Evolutionary conservation across 2,888 invertebrate genomes (phyloP), one percentile per base, ranked within the genome.

Genomic region (Stramonita haemastoma): DNA sequence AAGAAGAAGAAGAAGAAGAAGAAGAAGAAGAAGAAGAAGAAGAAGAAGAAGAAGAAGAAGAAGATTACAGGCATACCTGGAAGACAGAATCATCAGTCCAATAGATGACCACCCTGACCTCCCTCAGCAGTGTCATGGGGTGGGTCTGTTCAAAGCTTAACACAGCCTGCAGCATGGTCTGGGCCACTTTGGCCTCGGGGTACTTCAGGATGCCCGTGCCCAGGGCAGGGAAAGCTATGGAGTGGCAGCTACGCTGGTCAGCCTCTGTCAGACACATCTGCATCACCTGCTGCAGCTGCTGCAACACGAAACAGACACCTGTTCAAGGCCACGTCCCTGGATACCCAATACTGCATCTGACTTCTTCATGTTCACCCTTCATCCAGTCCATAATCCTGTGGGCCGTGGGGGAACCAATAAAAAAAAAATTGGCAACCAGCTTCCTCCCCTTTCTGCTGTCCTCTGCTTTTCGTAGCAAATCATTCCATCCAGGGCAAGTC

Each of bases 91-190:
- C 29, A 29, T 77, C 77, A 6, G 6, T 26, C 0, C 4, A 34
- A 19, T 26, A 84, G 36, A 84, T 13, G 32, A 56, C 84, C 13
- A 77, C 13, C 26, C 26, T 77, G 77, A 77, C n/a, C 77, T 77
- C 29, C 77, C 77, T 77, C n/a, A 77, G 77, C 2, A 29, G 26
- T 6, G 77, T 77, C 26, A 29, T 26, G 13, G 77, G 77, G 29
- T 77, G n/a, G 77, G 11, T n/a, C 77, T 29, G n/a, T n/a, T 29
- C 77, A 77, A 77, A 77, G 2, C 0, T 5, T 5, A 13, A 6
- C 13, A 77, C 29, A n/a, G 77, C 77, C 29, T 13, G n/a, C 77
- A 77, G 77, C 77, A 77, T 77, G 77, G n/a, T 77, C 77, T 77
- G 77, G 13, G 77, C 77, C 26, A 77, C 77, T 15, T 11, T 29